Percentiles rank a stretch among this genome's conserved stretches.
Conservation (phyloP, 1,140 invertebrate species). For the Aphidius ervi region DNA sequence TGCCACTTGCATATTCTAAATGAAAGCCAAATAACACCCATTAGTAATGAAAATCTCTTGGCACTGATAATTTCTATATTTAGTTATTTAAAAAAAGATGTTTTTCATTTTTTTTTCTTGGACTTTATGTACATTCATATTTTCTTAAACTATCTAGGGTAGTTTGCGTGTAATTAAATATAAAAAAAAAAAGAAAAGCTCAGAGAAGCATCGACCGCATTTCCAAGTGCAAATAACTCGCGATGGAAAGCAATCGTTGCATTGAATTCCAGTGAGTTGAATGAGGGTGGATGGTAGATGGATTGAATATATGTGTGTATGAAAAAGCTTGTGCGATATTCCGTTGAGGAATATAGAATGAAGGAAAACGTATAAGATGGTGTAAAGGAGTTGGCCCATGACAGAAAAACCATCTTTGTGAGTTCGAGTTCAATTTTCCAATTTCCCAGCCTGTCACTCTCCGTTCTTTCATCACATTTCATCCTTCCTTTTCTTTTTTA, state of each 20-base stretch:
- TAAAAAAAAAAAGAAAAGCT: not conserved
- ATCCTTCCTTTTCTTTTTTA: not conserved
- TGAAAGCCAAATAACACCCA: slow-evolving; percentile 15
- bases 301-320: slow-evolving; percentile 8
- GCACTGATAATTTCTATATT: slow-evolving; percentile 8
- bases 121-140: not conserved
- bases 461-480: slow-evolving; percentile 15
- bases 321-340: not conserved
- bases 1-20: slow-evolving; percentile 7
- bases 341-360: not conserved
- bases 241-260: slow-evolving; percentile 6
- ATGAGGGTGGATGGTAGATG: not conserved
- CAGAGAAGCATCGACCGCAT: not conserved
- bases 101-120: slow-evolving; percentile 2
- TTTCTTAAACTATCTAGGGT: not conserved
- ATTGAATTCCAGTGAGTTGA: slow-evolving; percentile 7
- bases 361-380: not conserved
- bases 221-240: slow-evolving; percentile 11
- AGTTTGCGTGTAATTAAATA: slow-evolving; percentile 7
- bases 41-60: not conserved
- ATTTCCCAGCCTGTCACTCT: slow-evolving; percentile 39
- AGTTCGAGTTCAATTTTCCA: slow-evolving; percentile 42
- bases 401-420: slow-evolving; percentile 14
- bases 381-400: slow-evolving; percentile 21
- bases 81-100: not conserved